phyloP scores from a whole-genome alignment of 2,888 invertebrate species.

The Campoletis raptor region DNA sequence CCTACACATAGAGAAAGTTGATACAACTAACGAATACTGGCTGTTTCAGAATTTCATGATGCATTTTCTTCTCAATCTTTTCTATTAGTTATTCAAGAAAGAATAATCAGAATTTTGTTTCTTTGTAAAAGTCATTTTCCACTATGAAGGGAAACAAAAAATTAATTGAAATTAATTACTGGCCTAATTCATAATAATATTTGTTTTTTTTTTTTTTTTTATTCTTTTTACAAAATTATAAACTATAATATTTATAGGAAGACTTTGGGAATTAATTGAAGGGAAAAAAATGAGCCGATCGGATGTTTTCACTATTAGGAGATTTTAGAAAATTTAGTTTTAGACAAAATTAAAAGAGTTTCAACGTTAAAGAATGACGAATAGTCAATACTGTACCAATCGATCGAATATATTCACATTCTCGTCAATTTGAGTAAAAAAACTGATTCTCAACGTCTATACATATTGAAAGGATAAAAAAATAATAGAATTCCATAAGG shows the following conservation, averaged over 20 bases:
- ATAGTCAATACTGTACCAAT: neutral
- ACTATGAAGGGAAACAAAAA: neutral
- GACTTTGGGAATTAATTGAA: too few species aligned
- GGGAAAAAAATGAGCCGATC: too few species aligned
- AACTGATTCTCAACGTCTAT: neutral
- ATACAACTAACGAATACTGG: slow-evolving; percentile 24
- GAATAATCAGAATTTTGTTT: too few species aligned
- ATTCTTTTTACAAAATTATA: too few species aligned
- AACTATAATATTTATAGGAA: too few species aligned
- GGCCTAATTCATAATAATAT: too few species aligned
- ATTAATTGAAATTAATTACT: too few species aligned
- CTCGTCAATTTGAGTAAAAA: neutral
- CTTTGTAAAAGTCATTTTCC: neutral
- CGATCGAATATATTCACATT: neutral
- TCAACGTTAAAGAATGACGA: neutral
- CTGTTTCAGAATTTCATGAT: neutral
- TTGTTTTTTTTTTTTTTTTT: too few species aligned
- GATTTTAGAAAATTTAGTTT: neutral
- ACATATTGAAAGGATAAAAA: neutral
- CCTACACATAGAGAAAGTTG: slow-evolving; percentile 54
- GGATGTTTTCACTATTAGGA: too few species aligned
- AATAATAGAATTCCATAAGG: neutral
- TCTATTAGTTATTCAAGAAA: neutral
- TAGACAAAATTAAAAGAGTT: neutral
- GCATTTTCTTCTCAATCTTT: neutral